Evolutionary conservation across 1,140 invertebrate genomes (phyloP).

Genomic region (Ericerus pela): DNA sequence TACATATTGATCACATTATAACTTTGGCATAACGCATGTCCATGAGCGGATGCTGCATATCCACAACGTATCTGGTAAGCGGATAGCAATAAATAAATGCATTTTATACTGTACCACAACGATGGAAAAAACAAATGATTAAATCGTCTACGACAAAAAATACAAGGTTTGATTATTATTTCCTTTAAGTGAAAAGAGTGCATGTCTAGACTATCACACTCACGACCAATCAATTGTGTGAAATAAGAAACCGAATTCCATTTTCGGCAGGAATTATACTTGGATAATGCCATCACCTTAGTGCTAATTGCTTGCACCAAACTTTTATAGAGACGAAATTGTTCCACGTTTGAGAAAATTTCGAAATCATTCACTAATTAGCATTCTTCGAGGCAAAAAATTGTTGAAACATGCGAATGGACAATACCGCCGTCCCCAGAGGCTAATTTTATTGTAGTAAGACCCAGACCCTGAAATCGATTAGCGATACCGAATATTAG

Average conservation of each 20-base stretch:
- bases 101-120: neutral
- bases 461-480: no score
- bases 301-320: no score
- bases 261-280: no score
- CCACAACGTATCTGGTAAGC: neutral
- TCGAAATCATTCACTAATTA: no score
- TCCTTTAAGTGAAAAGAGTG: neutral
- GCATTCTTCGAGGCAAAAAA: no score
- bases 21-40: neutral
- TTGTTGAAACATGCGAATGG: no score
- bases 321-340: no score
- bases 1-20: slow-evolving; percentile 1
- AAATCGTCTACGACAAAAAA: neutral
- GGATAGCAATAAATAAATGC: neutral
- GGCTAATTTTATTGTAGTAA: no score
- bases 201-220: neutral
- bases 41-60: neutral
- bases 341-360: no score
- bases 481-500: no score
- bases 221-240: neutral
- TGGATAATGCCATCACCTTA: no score
- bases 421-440: no score
- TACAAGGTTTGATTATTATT: neutral
- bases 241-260: neutral
- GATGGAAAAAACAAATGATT: neutral